Evolutionary conservation across 1,140 invertebrate genomes (phyloP), one percentile per base, ranked within the genome.

Genomic region (Lordiphosa mommai): DNA sequence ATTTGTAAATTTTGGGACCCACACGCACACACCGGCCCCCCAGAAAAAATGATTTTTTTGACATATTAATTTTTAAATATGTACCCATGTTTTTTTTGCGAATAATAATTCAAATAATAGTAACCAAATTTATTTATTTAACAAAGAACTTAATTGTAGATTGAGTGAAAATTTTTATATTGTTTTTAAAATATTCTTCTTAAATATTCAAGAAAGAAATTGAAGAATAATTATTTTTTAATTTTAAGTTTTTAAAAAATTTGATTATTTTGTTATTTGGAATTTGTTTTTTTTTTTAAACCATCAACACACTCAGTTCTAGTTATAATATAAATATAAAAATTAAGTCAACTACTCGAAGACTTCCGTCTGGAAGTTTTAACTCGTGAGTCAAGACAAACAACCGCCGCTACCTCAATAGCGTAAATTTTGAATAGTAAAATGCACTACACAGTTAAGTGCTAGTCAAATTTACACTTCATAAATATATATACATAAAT

Each of bases 361-460:
- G 34, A 41, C 13, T 49, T 58, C 38, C 46, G 14, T 6, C 9
- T 12, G 29, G 20, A 46, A 44, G 34, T 36, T 37, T 20, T 1
- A 2, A 4, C 20, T 49, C 10, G 32, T 27, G 29, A 61, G 67
- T 50, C 13, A 44, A 40, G 37, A 43, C 14, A 29, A 74, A 60
- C 58, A 82, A 80, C 86, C 71, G 67, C 47, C 53, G 66, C 73
- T 86, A 88, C 86, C 86, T 88, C 86, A 88, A 64, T 80, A 67
- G 73, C 67, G 61, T 76, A 67, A 87, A 67, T 74, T 47, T 65
- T 44, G 49, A 56, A 64, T 52, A 16, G 37, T n/a, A 58, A 65
- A 44, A 56, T 50, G 41, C 46, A 27, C 53, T 7, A 27, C 30
- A 13, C 29, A 60, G 38, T 41, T 20, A 58, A 59, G 55, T 53